These are phyloP conservation scores for Pachyuromys duprasi DNA, from an alignment of 2,797 vertebrate species.

Conservation along the genomic window DNA sequence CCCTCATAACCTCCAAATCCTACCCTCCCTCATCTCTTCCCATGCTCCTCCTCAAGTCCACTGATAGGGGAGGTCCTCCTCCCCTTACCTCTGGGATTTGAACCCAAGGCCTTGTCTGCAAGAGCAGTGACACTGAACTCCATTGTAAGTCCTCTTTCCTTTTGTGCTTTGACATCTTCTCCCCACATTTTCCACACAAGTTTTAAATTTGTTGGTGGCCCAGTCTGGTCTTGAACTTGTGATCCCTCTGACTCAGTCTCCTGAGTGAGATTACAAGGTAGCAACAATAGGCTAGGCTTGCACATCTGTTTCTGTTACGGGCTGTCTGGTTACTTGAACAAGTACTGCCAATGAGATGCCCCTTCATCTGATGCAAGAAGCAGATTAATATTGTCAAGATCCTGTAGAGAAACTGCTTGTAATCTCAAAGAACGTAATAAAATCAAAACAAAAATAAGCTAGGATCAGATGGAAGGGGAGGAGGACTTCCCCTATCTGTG, in stretches of 20 bases:
- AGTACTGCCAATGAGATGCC: neutral
- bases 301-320: fast-evolving
- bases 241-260: neutral
- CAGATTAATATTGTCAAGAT: neutral
- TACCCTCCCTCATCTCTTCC: too few species aligned
- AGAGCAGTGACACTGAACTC: neutral
- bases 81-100: too few species aligned
- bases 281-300: neutral
- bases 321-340: neutral
- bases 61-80: too few species aligned
- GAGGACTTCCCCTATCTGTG: too few species aligned
- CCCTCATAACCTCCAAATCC: too few species aligned
- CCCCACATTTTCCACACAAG: neutral
- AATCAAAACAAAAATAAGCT: neutral
- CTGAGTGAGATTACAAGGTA: neutral
- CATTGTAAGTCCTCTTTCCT: neutral
- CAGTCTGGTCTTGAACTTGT: neutral
- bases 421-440: neutral
- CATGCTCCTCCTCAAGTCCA: too few species aligned
- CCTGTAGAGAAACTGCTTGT: neutral
- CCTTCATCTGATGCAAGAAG: neutral
- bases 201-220: neutral
- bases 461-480: too few species aligned
- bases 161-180: neutral
- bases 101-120: neutral